Conservation (phyloP, 2,113 vertebrate genomes). For the Hippocampus barbouri region DNA sequence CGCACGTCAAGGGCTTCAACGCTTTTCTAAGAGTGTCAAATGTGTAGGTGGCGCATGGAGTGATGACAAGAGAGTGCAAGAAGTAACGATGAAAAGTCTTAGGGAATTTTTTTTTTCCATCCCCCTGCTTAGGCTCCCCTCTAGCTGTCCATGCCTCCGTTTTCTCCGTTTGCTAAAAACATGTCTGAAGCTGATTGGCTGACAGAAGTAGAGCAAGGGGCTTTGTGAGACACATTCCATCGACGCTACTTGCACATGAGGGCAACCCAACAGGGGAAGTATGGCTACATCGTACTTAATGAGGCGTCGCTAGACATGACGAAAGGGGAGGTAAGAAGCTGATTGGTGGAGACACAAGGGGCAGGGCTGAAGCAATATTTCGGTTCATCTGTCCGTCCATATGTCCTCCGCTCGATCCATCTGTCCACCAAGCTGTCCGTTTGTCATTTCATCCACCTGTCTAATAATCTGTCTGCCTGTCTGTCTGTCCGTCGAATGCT, state of each 20-base stretch:
- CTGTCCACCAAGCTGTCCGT: no score
- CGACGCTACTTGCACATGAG: no score
- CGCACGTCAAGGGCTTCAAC: slow-evolving; percentile 48
- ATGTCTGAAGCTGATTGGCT: neutral
- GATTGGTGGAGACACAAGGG: no score
- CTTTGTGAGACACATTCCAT: no score
- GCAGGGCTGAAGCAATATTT: neutral
- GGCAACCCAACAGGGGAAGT: neutral
- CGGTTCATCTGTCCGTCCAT: neutral
- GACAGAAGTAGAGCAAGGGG: no score
- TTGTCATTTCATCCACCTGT: neutral
- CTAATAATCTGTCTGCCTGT: neutral
- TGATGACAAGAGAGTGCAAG: slow-evolving; percentile 30
- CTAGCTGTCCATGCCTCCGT: neutral
- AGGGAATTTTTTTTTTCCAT: slow-evolving; percentile 14
- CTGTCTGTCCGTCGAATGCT: no score
- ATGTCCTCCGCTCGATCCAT: neutral
- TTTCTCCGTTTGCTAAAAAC: neutral
- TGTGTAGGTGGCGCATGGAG: slow-evolving; percentile 31
- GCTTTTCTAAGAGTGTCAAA: slow-evolving; percentile 30
- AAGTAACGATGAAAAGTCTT: slow-evolving; percentile 33
- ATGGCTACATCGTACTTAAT: neutral
- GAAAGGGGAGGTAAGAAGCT: neutral
- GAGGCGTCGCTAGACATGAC: neutral
- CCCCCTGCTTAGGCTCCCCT: slow-evolving; percentile 1